Conservation (phyloP, 2,888 invertebrate species). For the Eudemis profundana region DNA sequence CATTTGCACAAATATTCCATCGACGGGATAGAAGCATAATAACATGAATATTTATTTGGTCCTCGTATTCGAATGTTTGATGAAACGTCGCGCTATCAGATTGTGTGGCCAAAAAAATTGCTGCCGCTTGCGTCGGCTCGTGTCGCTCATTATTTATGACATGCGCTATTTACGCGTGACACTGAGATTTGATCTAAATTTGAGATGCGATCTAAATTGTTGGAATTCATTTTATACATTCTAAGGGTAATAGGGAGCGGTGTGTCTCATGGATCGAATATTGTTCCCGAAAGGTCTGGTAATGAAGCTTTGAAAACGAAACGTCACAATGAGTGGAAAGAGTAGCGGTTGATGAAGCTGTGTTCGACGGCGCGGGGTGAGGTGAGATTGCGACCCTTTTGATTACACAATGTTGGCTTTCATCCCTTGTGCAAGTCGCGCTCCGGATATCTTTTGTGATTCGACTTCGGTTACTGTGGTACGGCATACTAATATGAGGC, state of each 20-base stretch:
- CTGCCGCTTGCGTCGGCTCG: constrained; percentile 33
- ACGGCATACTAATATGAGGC: constrained; percentile 80
- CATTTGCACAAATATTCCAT: constrained; percentile 61
- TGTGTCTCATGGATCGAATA: constrained; percentile 21
- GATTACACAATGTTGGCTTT: constrained; percentile 85
- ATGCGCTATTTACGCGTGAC: constrained; percentile 47
- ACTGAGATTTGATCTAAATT: constrained; percentile 38
- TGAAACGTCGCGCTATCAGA: constrained; percentile 45
- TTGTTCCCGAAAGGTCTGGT: constrained; percentile 33
- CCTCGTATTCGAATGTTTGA: constrained; percentile 45
- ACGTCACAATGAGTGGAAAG: constrained; percentile 79
- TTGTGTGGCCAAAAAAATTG: constrained; percentile 35
- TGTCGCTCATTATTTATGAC: constrained; percentile 53
- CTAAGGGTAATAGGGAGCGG: constrained; percentile 4
- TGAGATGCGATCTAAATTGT: constrained; percentile 23
- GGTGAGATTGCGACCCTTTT: constrained; percentile 84
- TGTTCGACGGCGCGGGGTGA: constrained; percentile 76
- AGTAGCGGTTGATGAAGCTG: constrained; percentile 82
- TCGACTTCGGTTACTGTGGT: constrained; percentile 83
- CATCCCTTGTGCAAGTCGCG: constrained; percentile 84
- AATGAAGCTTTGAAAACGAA: constrained; percentile 64
- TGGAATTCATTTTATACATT: constrained; percentile 3
- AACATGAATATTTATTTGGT: constrained; percentile 46
- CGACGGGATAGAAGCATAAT: constrained; percentile 48
- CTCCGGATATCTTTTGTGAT: constrained; percentile 85